A percentile compares a stretch with the other conserved stretches of the same genome.
phyloP scores from a whole-genome alignment of 2,113 vertebrate genomes.

The Bos indicus region DNA sequence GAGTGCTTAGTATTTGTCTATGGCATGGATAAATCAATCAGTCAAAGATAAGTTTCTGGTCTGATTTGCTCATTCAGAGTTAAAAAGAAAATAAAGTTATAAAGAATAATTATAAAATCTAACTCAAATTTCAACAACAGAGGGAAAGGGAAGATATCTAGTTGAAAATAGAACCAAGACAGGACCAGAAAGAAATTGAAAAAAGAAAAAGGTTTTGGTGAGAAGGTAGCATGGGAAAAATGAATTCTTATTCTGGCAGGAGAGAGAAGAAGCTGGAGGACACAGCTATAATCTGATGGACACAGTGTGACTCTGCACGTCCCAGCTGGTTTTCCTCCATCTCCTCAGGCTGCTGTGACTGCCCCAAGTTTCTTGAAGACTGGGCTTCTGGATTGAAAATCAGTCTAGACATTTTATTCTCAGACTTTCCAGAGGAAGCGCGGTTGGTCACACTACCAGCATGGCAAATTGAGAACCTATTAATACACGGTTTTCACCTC shows the following conservation, averaged over 20 bases:
- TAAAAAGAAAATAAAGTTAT: neutral
- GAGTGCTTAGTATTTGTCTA: neutral
- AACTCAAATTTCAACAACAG: neutral
- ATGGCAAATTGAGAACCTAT: conserved; percentile 30
- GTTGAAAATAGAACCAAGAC: conserved; percentile 32
- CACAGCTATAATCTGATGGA: conserved; percentile 36
- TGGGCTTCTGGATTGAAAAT: conserved; percentile 59
- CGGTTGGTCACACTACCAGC: conserved; percentile 27
- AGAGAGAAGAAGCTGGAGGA: conserved; percentile 20
- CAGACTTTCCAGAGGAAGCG: conserved; percentile 63
- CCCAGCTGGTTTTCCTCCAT: conserved; percentile 54
- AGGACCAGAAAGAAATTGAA: neutral
- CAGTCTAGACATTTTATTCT: conserved; percentile 62
- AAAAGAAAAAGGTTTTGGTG: neutral
- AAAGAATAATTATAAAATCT: neutral
- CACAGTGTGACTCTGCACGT: neutral
- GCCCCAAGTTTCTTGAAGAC: conserved; percentile 40
- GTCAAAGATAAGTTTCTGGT: neutral
- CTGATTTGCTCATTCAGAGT: neutral
- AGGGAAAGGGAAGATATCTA: neutral
- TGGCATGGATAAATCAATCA: neutral
- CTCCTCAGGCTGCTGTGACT: conserved; percentile 36
- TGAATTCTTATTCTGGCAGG: conserved; percentile 44
- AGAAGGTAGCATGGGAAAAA: neutral
- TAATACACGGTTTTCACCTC: conserved; percentile 21